Percentiles rank a stretch among this genome's conserved stretches.
Conservation (phyloP, 2,113 vertebrate genomes). For the Chaetodon auriga region DNA sequence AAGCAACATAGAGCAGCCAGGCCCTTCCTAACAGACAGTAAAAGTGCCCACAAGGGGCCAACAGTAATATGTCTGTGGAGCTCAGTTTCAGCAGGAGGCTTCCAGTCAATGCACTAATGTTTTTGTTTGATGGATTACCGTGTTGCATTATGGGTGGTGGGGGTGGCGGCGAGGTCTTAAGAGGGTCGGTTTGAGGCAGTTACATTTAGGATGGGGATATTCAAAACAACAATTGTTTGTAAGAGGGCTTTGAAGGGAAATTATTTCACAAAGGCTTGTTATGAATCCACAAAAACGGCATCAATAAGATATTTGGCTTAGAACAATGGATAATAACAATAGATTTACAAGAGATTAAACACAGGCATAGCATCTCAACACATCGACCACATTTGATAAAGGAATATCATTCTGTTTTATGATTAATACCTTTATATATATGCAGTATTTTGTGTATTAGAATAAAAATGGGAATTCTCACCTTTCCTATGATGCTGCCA, state of each 20-base stretch:
- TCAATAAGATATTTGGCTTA: not conserved
- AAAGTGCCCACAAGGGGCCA: conserved; percentile 64
- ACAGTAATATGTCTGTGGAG: conserved; percentile 71
- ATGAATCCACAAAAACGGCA: conserved; percentile 31
- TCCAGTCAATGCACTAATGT: conserved; percentile 72
- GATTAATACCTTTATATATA: not conserved
- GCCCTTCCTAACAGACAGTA: conserved; percentile 55
- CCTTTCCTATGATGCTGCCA: conserved; percentile 87
- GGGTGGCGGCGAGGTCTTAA: conserved; percentile 38
- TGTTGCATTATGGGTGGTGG: conserved; percentile 66
- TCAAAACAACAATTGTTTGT: conserved; percentile 46
- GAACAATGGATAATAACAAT: conserved; percentile 5
- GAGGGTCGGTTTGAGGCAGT: conserved; percentile 69
- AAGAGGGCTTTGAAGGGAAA: conserved; percentile 39
- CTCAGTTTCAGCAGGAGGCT: conserved; percentile 71
- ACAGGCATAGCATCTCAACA: conserved; percentile 18
- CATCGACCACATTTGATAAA: conserved; percentile 6
- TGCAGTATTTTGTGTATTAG: not conserved
- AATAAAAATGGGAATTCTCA: conserved; percentile 55
- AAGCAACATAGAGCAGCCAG: conserved; percentile 48
- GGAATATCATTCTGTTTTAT: not conserved
- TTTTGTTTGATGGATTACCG: conserved; percentile 76
- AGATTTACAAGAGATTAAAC: conserved; percentile 22
- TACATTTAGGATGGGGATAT: conserved; percentile 65
- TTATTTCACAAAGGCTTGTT: conserved; percentile 16